phyloP scores from a whole-genome alignment of 2,113 vertebrate species.

The Pygoscelis antarcticus region DNA sequence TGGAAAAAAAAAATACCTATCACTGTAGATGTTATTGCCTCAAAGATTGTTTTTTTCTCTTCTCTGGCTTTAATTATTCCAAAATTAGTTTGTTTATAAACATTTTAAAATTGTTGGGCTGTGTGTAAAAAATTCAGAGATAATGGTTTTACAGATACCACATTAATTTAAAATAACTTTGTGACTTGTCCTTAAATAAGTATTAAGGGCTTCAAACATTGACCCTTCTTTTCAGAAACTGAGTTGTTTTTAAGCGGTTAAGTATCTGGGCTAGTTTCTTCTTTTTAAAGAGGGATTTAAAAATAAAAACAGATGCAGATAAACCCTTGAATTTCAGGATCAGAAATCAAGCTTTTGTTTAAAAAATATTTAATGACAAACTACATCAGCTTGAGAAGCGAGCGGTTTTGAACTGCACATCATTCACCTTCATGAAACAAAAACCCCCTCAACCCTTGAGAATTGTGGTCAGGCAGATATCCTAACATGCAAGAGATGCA shows the following conservation, averaged over 20 bases:
- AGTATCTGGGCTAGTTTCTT: not conserved
- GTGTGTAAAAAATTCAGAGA: not conserved
- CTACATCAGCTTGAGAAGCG: not conserved
- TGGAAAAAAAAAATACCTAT: not conserved
- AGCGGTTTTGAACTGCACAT: not conserved
- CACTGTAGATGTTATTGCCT: not conserved
- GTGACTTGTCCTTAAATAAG: not conserved
- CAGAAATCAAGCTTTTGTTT: not conserved
- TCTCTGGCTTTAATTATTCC: not conserved
- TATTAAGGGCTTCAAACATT: not conserved
- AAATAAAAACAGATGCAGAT: not conserved
- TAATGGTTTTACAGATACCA: not conserved
- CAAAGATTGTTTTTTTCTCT: not conserved
- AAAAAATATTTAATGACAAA: not conserved
- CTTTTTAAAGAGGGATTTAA: not conserved
- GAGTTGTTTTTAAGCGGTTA: not conserved
- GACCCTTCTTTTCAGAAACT: not conserved
- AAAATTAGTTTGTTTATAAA: constrained; percentile 8
- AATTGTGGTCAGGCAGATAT: not conserved
- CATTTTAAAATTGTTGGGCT: not conserved
- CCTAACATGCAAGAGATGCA: not conserved
- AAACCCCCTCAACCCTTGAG: not conserved
- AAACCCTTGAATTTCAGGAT: not conserved
- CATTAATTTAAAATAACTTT: not conserved
- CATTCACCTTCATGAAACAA: not conserved